Evolutionary conservation across 2,888 invertebrate genomes (phyloP), one percentile per base, ranked within the genome.

Genomic region (Brachylomia viminalis): DNA sequence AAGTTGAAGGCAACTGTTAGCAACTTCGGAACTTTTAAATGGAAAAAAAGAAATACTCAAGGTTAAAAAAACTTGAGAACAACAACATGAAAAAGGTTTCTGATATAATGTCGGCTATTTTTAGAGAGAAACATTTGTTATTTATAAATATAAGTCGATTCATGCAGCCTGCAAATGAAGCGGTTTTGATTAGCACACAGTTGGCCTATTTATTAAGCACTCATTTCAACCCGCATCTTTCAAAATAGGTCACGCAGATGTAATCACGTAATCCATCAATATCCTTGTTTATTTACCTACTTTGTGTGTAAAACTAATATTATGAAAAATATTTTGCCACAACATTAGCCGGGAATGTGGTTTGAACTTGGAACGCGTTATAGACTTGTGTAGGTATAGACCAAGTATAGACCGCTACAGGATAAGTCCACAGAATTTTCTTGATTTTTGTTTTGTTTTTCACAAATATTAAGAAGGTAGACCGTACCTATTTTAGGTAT

Each of bases 161-260:
- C 71, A 69, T 61, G 59, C 59, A 71, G 61, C 23, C 78, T 86
- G 77, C 72, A 69, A 73, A 77, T 80, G 85, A 85, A 76, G 76
- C 77, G 80, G 69, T 77, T 82, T 76, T 77, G 79, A 82, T 85
- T 68, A 79, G 66, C 74, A 58, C 49, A 66, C 83, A 70, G 77
- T 69, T 85, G 86, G 76, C 80, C 87, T 84, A 84, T 82, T 86
- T 84, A 52, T 65, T 65, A 64, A 54, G 72, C 20, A 71, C 62
- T 71, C 62, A 64, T 77, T 77, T 59, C 62, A 76, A 58, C 69
- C 79, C 77, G 73, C 64, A 82, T 73, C 75, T 64, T 75, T 71
- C 61, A 70, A 87, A 82, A 86, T 88, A 77, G 86, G 85, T 79
- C 86, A 83, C 77, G 77, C 79, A 59, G 27, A 77, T 72, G 59